These are phyloP conservation scores for Plumapathes pennacea DNA, from an alignment of 92 coral and sea anemone species.

Conservation along the genomic window DNA sequence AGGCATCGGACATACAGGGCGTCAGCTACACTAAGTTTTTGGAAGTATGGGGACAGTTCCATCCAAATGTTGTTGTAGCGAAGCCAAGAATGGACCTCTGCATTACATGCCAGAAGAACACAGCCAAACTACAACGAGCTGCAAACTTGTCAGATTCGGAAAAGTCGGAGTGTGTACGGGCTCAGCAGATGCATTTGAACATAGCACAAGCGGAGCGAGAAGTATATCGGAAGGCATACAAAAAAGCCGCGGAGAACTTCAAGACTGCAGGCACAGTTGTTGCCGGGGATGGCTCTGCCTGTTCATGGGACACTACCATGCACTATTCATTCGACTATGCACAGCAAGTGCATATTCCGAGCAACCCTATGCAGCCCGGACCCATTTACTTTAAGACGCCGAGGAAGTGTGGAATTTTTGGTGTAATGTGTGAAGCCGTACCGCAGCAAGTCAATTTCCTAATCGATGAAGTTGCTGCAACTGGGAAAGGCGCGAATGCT, in stretches of 20 bases:
- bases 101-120: constrained; percentile 52
- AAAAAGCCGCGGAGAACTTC: background rate
- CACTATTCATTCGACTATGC: constrained; percentile 66
- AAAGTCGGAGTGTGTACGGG: constrained; percentile 39
- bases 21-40: constrained; percentile 45
- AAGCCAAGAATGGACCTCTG: constrained; percentile 61
- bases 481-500: constrained; percentile 55
- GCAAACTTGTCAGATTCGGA: constrained; percentile 46
- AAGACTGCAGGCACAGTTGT: too few species aligned
- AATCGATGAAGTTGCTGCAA: constrained; percentile 40
- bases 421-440: constrained; percentile 43
- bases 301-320: constrained; percentile 27
- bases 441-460: constrained; percentile 53
- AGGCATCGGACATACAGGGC: constrained; percentile 26
- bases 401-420: constrained; percentile 55
- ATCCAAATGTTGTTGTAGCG: constrained; percentile 48
- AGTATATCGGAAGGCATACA: constrained; percentile 24
- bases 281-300: background rate
- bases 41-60: constrained; percentile 38
- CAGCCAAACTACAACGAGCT: constrained; percentile 46
- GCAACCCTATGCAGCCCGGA: constrained; percentile 72
- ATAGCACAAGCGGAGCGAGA: constrained; percentile 42
- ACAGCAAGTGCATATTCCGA: constrained; percentile 53
- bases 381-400: constrained; percentile 64
- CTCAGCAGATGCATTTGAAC: constrained; percentile 33